Base-by-base conservation (phyloP, 2,797 vertebrate genomes). In the Lacerta bilineata region DNA sequence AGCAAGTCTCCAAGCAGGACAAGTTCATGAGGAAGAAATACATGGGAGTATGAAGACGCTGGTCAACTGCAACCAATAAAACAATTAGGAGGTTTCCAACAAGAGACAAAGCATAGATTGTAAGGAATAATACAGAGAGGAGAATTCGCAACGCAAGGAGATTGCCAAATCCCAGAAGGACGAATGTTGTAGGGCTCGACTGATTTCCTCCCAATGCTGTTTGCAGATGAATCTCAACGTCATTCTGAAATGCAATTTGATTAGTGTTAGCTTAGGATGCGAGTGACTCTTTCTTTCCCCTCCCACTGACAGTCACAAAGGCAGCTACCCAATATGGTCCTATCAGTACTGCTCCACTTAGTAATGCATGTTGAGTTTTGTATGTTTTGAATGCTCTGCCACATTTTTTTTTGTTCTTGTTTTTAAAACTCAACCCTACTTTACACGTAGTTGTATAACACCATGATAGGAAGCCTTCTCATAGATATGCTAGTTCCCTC, bases 1-100 rank as follows among this genome's bases (percentile, higher is more conserved):
- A 89, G 72, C 88, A 72, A 2, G 76, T 80, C 50, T 88, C 87
- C 50, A 88, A 80, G 15, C 50, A 72, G 9, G 87, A 84, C n/a
- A 89, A 50, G 55, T 89, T 89, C 59, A 81, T 39, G 5, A 89
- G 83, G 18, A 89, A 89, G 11, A 89, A 89, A 41, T 89, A 85
- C 88, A 89, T 89, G n/a, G 88, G 69, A 3, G 59, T 85, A 29
- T 85, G 83, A 55, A 89, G 88, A 78, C 76, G 59, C 9, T 18
- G 77, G n/a, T 86, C 83, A 75, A 50, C 41, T 15, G 61, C 43
- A 23, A 89, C 84, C 5, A 85, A 69, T 8, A 75, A 64, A 68
- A 89, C 41, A 68, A 89, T 76, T 5, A 85, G 9, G 25, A 89
- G 77, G 61, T 89, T 89, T 27, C 88, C 88, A 36, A 41, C 8